phyloP scores from a whole-genome alignment of 92 coral and sea anemone genomes.

The Heliopora coerulea region DNA sequence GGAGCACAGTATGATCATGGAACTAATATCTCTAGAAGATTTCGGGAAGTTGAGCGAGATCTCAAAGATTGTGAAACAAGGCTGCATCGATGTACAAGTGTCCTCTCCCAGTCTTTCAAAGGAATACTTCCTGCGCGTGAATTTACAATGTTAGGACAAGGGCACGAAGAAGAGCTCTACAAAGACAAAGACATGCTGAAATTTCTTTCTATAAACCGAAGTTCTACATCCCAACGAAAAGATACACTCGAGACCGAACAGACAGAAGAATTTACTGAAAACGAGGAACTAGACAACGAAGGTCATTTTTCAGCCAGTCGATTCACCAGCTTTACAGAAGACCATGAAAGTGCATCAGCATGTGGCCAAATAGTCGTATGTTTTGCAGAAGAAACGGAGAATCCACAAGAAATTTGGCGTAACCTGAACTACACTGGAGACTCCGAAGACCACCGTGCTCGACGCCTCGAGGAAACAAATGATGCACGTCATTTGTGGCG shows the following conservation, averaged over 20 bases:
- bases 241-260: conserved; percentile 1
- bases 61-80: background rate
- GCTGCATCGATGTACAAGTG: background rate
- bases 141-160: background rate
- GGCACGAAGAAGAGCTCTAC: background rate
- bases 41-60: conserved; percentile 27
- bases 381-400: conserved; percentile 13
- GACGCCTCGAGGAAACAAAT: background rate
- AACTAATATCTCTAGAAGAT: background rate
- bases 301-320: conserved; percentile 27
- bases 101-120: conserved; percentile 10
- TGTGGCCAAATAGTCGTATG: conserved; percentile 2
- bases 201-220: conserved; percentile 13
- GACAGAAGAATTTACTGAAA: background rate
- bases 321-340: background rate
- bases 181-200: conserved; percentile 9
- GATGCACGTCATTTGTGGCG: background rate
- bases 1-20: background rate
- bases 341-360: background rate
- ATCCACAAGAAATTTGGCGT: background rate
- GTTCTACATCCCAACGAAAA: background rate
- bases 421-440: background rate
- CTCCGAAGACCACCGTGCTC: background rate
- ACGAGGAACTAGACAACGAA: conserved; percentile 1
- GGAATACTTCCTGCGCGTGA: conserved; percentile 33